Evolutionary conservation across 2,797 vertebrate species (phyloP).

Genomic region (Sus cebifrons): DNA sequence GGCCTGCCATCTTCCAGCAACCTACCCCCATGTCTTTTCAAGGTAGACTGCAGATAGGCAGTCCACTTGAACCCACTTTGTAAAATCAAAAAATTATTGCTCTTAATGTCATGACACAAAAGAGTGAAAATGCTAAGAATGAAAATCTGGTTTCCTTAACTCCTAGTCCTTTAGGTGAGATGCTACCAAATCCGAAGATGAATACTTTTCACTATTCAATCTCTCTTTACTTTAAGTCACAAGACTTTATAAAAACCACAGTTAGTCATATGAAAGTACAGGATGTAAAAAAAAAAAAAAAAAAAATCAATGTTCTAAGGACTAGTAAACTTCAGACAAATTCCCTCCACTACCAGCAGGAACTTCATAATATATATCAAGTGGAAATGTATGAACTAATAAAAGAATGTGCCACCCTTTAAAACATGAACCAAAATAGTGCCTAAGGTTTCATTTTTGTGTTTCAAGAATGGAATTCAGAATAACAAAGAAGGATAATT

Average conservation of each 20-base stretch:
- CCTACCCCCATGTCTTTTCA: not conserved
- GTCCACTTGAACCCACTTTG: not conserved
- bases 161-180: constrained; percentile 25
- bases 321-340: constrained; percentile 28
- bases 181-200: constrained; percentile 27
- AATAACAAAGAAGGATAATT: constrained; percentile 37
- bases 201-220: constrained; percentile 10
- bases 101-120: not conserved
- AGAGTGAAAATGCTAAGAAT: not conserved
- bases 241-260: constrained; percentile 13
- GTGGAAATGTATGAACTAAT: constrained; percentile 32
- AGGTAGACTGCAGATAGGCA: not conserved
- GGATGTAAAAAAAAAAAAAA: not conserved
- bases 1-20: not conserved
- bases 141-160: constrained; percentile 52
- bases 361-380: constrained; percentile 6
- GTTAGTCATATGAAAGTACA: constrained; percentile 15
- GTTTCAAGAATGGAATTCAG: constrained; percentile 52
- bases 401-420: not conserved
- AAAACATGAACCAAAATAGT: constrained; percentile 44
- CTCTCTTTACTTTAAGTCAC: constrained; percentile 33
- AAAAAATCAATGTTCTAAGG: not conserved
- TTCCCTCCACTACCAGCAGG: constrained; percentile 18
- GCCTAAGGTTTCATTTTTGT: constrained; percentile 31
- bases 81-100: not conserved